Base-by-base conservation (phyloP, 2,113 vertebrate genomes). In the Rhinichthys klamathensis region DNA sequence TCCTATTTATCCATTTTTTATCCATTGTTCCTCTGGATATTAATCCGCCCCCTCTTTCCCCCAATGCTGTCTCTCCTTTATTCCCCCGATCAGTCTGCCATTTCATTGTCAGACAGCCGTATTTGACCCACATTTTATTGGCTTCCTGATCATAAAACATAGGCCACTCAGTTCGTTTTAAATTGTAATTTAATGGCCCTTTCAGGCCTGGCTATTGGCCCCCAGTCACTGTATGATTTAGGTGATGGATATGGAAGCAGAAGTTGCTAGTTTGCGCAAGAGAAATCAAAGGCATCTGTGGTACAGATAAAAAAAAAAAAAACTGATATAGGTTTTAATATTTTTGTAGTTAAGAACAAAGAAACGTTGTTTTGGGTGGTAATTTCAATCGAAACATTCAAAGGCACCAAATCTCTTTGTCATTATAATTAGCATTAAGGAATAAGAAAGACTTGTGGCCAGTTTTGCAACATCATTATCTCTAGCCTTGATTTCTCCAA, bases 391-490 rank as follows among this genome's bases (percentile, higher is more conserved):
- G 25, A 74, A 25, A 30, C 9, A 23, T 38, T 61, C 25, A 76
- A 41, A 73, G 30, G 72, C 70, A n/a, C 44, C 61, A 46, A 15
- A 70, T 82, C 56, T 83, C 51, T 82, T 63, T 51, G 58, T 65
- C 56, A 61, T 80, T 74, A 84, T 44, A 80, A 60, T 84, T 35
- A 44, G 72, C 83, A 25, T 76, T 87, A 51, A 67, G 86, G 77
- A 80, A 54, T 65, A 23, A 60, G 30, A 35, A 38, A 23, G 87
- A 91, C 90, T 89, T 91, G 87, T 85, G 90, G 88, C 89, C 91
- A 88, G 92, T 91, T 93, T 88, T 93, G 93, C 92, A 92, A 93
- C 93, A 93, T 91, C 92, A 89, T 92, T 89, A 91, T 92, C 92
- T 91, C 90, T 91, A 90, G 93, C 91, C 91, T 92, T 93, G 93